A percentile compares a stretch with the other conserved stretches of the same genome.
These are phyloP conservation scores for Clamator glandarius DNA, from an alignment of 2,797 vertebrate species.

Conservation along the genomic window DNA sequence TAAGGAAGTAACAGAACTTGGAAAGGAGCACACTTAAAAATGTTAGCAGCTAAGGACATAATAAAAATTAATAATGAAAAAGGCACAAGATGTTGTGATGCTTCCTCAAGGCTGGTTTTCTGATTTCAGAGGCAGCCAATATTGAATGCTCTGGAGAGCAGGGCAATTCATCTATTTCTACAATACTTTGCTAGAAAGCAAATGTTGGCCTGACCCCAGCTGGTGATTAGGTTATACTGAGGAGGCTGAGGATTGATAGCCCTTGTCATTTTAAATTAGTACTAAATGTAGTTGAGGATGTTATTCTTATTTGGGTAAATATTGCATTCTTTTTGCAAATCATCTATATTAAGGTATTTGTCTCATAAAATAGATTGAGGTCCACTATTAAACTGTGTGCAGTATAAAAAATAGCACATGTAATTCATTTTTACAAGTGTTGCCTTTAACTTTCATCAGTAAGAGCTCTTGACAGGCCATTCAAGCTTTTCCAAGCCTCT, in stretches of 20 bases:
- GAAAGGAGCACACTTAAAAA: background rate
- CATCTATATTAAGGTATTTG: conserved; percentile 52
- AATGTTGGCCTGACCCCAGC: conserved; percentile 72
- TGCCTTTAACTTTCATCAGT: conserved; percentile 55
- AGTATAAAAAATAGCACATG: conserved; percentile 16
- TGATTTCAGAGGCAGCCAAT: conserved; percentile 40
- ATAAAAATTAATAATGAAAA: conserved; percentile 14
- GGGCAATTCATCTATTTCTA: conserved; percentile 56
- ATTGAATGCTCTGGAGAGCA: conserved; percentile 48
- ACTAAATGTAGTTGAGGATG: conserved; percentile 40
- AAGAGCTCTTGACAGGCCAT: conserved; percentile 50
- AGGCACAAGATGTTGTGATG: background rate
- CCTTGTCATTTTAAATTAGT: conserved; percentile 63
- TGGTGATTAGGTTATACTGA: conserved; percentile 67
- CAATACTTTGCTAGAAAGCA: conserved; percentile 58
- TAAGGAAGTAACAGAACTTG: conserved; percentile 3
- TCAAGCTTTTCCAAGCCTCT: conserved; percentile 46
- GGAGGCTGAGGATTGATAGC: conserved; percentile 55
- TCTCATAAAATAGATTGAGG: conserved; percentile 66
- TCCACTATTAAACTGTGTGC: conserved; percentile 48
- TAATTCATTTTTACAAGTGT: conserved; percentile 60
- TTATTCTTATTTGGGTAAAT: conserved; percentile 60
- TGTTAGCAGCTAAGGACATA: background rate
- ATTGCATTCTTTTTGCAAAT: conserved; percentile 58
- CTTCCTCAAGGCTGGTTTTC: conserved; percentile 36